These are phyloP conservation scores for Ctenochaetus hawaiiensis DNA, from an alignment of 2,797 vertebrate species.

Conservation along the genomic window DNA sequence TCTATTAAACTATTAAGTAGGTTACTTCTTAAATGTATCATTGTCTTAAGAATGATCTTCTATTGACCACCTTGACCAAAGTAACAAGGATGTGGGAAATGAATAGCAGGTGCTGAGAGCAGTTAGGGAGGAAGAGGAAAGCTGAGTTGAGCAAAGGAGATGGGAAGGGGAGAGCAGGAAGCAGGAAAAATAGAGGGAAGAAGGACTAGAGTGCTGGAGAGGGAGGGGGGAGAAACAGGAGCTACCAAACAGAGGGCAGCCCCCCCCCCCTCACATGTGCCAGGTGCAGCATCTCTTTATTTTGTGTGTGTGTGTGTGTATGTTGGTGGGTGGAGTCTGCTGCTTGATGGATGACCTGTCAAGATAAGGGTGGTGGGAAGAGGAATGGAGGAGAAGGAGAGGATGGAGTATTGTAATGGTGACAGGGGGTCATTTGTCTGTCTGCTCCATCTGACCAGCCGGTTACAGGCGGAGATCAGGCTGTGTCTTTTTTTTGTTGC, in stretches of 20 bases:
- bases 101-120: slow-evolving; percentile 49
- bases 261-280: slow-evolving; percentile 7
- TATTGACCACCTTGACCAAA: slow-evolving; percentile 39
- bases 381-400: slow-evolving; percentile 23
- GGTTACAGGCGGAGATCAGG: slow-evolving; percentile 35
- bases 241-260: not conserved
- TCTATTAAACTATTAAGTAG: not conserved
- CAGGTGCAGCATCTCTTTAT: slow-evolving; percentile 46
- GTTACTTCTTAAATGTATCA: not conserved
- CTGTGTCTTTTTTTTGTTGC: slow-evolving; percentile 24
- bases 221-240: not conserved
- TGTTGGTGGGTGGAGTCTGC: slow-evolving; percentile 32
- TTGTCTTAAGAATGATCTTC: not conserved
- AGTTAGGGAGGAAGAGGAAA: slow-evolving; percentile 17
- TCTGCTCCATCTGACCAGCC: slow-evolving; percentile 56
- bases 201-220: slow-evolving; percentile 2
- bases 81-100: slow-evolving; percentile 49
- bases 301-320: slow-evolving; percentile 14
- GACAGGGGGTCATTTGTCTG: slow-evolving; percentile 75
- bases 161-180: not conserved
- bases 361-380: slow-evolving; percentile 24
- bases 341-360: slow-evolving; percentile 68
- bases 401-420: slow-evolving; percentile 49
- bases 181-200: not conserved
- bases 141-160: not conserved